Conservation (phyloP, 2,888 invertebrate species). For the Oxycera nigricornis region DNA sequence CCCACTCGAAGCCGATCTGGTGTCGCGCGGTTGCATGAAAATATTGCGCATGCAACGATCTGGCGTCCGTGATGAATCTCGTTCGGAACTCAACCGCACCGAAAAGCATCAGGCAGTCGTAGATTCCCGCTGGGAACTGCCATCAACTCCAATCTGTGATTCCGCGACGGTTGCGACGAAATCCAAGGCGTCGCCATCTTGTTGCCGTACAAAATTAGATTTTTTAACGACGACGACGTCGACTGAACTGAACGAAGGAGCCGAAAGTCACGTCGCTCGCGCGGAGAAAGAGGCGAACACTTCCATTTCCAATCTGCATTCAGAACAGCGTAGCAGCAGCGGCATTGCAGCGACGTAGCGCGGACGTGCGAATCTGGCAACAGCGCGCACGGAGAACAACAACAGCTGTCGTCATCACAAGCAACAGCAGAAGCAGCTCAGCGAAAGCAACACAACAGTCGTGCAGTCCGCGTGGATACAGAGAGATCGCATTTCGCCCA, state of each 20-base stretch:
- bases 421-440: background rate
- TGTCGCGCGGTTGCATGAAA: conserved; percentile 20
- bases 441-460: conserved; percentile 7
- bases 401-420: conserved; percentile 10
- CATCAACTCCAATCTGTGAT: conserved; percentile 34
- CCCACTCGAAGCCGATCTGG: background rate
- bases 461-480: background rate
- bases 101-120: conserved; percentile 11
- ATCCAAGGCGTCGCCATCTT: conserved; percentile 23
- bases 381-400: conserved; percentile 14
- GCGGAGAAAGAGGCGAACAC: background rate
- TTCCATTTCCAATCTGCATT: background rate
- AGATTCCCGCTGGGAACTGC: background rate
- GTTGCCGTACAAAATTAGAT: conserved; percentile 30
- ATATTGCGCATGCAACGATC: background rate
- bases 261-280: background rate
- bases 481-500: background rate
- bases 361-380: conserved; percentile 8
- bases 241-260: background rate
- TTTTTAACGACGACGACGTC: conserved; percentile 25
- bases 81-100: background rate
- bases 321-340: background rate
- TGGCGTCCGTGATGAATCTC: conserved; percentile 15
- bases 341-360: conserved; percentile 4
- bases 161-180: conserved; percentile 4